A percentile compares a stretch with the other conserved stretches of the same genome.
These are phyloP conservation scores for Drosophila pseudoananassae DNA, from an alignment of 1,140 invertebrate genomes.

Conservation along the genomic window DNA sequence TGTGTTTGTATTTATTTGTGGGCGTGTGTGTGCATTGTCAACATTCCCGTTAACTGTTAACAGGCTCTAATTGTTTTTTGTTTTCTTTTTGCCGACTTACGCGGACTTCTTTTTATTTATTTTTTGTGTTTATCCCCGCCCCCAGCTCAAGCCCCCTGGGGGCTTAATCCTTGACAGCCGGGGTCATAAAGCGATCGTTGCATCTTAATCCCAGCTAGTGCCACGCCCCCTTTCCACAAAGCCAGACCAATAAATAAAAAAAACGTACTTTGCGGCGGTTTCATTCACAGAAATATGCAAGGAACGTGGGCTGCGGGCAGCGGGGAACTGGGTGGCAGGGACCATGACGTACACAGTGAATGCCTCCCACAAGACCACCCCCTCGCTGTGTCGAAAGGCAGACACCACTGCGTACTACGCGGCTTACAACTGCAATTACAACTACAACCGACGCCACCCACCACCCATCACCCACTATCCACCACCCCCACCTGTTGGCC, in stretches of 20 bases:
- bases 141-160: background rate
- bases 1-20: slow-evolving; percentile 13
- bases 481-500: slow-evolving; percentile 39
- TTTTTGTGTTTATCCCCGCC: background rate
- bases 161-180: slow-evolving; percentile 11
- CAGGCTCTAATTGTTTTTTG: slow-evolving; percentile 44
- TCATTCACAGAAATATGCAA: slow-evolving; percentile 57
- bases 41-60: slow-evolving; percentile 49
- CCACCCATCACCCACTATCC: background rate
- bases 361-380: background rate
- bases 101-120: slow-evolving; percentile 14
- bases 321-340: background rate
- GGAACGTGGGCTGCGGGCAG: background rate
- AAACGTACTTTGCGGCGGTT: slow-evolving; percentile 34
- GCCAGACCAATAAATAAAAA: background rate
- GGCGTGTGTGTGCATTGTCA: slow-evolving; percentile 41
- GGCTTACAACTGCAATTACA: slow-evolving; percentile 72
- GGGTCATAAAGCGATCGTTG: slow-evolving; percentile 28
- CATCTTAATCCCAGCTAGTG: slow-evolving; percentile 24
- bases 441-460: slow-evolving; percentile 34
- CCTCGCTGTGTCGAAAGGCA: slow-evolving; percentile 1
- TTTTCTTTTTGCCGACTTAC: slow-evolving; percentile 7
- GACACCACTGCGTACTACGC: slow-evolving; percentile 53
- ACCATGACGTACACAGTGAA: slow-evolving; percentile 7
- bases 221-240: background rate